Percentiles rank a stretch among this genome's conserved stretches.
Conservation (phyloP, 2,113 vertebrate genomes). For the Lampris incognitus region DNA sequence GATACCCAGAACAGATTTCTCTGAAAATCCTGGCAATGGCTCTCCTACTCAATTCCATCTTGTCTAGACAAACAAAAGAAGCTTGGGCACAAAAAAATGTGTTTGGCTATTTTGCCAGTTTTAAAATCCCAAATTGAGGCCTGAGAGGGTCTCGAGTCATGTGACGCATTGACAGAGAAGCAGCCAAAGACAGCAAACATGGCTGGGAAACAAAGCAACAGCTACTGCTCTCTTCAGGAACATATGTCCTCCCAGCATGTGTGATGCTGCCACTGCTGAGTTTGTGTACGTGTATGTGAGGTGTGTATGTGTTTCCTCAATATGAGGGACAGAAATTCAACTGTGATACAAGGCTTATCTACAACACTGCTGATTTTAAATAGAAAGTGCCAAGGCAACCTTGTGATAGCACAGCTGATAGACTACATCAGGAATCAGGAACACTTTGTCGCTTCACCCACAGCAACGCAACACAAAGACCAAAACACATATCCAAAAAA, state of each 20-base stretch:
- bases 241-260: constrained; percentile 57
- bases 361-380: no score
- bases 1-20: neutral
- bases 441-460: no score
- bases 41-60: neutral
- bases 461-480: no score
- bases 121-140: neutral
- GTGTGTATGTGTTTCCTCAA: neutral
- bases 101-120: neutral
- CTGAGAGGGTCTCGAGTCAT: neutral
- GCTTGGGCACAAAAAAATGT: neutral
- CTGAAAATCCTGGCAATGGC: neutral
- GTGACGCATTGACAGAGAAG: neutral
- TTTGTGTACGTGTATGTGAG: neutral
- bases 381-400: no score
- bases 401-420: no score
- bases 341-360: no score
- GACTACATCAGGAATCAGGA: no score
- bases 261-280: constrained; percentile 17
- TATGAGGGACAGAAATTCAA: no score
- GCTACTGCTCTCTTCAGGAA: constrained; percentile 29
- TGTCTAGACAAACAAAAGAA: neutral
- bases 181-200: neutral
- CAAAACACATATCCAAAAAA: no score
- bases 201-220: neutral